These are phyloP conservation scores for Lasioglossum figueresi DNA, from an alignment of 2,888 invertebrate species.

Conservation along the genomic window DNA sequence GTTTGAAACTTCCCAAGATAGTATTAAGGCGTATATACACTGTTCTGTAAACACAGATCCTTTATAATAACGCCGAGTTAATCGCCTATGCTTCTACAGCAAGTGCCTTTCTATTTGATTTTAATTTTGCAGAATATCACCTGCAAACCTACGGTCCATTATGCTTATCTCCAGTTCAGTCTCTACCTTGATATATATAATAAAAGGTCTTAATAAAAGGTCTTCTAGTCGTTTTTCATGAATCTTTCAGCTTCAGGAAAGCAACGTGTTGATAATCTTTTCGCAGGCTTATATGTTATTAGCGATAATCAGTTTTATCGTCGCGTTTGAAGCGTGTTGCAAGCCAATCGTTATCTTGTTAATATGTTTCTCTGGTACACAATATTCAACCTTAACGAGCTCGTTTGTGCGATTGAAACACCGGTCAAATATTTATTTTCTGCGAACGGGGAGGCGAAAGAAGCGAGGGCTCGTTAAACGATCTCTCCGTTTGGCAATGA, in stretches of 20 bases:
- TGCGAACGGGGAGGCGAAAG: constrained; percentile 24
- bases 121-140: not conserved
- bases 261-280: not conserved
- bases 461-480: constrained; percentile 39
- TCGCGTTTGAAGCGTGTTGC: not conserved
- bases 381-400: constrained; percentile 21
- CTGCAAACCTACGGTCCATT: not conserved
- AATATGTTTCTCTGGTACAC: constrained; percentile 19
- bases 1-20: not conserved
- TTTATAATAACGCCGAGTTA: not conserved
- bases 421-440: constrained; percentile 45
- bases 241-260: not conserved
- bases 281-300: not conserved
- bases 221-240: not conserved
- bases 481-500: constrained; percentile 16
- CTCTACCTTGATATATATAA: too few species aligned
- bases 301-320: not conserved
- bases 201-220: not conserved
- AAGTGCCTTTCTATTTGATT: not conserved
- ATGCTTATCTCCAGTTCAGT: not conserved
- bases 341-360: not conserved
- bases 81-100: not conserved
- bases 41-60: not conserved
- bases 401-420: constrained; percentile 1
- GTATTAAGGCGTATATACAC: not conserved